Evolutionary conservation across 1,140 invertebrate species (phyloP), one percentile per base, ranked within the genome.

Genomic region (Leptinotarsa lineolata): DNA sequence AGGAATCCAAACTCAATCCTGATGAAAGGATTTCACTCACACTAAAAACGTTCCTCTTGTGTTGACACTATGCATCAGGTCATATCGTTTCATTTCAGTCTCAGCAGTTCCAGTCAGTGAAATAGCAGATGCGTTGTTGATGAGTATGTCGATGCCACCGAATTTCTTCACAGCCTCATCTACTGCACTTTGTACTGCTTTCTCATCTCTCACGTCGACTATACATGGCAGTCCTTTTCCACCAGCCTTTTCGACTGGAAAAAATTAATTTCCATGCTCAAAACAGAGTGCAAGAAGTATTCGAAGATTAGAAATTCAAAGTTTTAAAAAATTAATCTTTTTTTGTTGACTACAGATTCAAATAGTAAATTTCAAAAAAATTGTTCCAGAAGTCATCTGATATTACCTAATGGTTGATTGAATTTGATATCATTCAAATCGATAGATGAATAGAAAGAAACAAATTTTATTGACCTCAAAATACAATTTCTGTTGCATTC

Each of bases 101-200:
- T 91, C 86, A 3, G 89, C 82, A 1, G 97, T 99, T 16, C 88
- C 89, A 0, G 96, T 97, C 22, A 99, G 87, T 18, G 92, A 93
- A 79, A 99, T 99, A n/a, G 98, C 97, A 81, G 95, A 97, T 1
- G 97, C 97, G 89, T 99, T 99, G 84, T 99, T 99, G 4, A 99
- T 86, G 8, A 97, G 80, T 76, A 99, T 94, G 83, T 99, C 97
- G 81, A 99, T 98, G 4, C 96, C 96, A 65, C 97, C 97, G 87
- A 99, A 99, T 83, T 93, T 93, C 61, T 93, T 89, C 1, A 98
- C 91, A 12, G 97, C 92, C 76, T 90, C 89, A 77, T 97, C 90
- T 20, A 99, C 91, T n/a, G 97, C 97, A 24, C 88, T 87, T 74
- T 90, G 85, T 0, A 99, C 91, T 85, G 95, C 91, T 44, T 85